These are phyloP conservation scores for Phytoseiulus persimilis DNA, from an alignment of 2,888 invertebrate species.

Conservation along the genomic window DNA sequence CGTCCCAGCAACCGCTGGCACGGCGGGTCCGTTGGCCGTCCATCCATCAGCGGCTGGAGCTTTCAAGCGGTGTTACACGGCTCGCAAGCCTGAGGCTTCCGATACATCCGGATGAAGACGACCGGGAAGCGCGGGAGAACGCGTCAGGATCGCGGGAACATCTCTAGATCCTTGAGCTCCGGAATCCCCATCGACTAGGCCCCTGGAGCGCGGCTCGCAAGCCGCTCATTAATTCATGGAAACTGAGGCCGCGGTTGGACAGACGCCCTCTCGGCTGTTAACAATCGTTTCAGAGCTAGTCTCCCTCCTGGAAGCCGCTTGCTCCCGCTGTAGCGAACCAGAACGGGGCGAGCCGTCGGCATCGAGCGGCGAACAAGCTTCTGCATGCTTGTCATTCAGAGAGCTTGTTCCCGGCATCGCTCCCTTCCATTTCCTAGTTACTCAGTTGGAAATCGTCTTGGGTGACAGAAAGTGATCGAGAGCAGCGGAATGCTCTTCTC, in stretches of 20 bases:
- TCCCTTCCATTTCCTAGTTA: not conserved
- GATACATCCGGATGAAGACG: no score
- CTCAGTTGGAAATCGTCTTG: not conserved
- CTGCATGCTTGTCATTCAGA: not conserved
- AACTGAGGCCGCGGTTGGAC: not conserved
- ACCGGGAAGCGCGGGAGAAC: no score
- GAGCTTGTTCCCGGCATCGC: not conserved
- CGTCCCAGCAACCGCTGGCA: not conserved
- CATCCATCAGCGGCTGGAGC: not conserved
- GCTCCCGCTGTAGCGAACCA: not conserved
- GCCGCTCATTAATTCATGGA: not conserved
- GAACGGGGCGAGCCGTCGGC: not conserved
- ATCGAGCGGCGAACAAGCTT: not conserved
- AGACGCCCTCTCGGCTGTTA: not conserved
- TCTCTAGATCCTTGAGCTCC: no score
- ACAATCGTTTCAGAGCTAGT: not conserved
- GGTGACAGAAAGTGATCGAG: not conserved
- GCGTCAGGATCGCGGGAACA: no score
- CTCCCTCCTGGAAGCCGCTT: not conserved
- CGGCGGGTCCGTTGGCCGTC: not conserved
- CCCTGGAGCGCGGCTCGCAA: not conserved
- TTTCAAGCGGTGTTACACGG: not conserved
- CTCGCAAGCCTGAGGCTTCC: no score
- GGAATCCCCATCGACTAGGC: no score
- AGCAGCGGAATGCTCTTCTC: not conserved